Conservation (phyloP, 2,113 vertebrate species). For the Corythornis cristatus region DNA sequence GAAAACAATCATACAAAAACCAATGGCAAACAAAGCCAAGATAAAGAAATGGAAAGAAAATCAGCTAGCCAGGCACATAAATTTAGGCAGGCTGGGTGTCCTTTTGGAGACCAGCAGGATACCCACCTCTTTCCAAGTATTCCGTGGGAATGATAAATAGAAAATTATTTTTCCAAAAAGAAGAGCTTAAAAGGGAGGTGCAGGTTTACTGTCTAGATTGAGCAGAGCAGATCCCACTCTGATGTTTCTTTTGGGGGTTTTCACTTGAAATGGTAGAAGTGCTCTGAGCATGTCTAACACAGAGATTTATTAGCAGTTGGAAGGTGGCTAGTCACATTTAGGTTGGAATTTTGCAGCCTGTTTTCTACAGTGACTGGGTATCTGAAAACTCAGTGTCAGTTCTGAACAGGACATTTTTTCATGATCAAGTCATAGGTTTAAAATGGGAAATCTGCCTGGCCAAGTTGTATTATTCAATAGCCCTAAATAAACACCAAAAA, state of each 20-base stretch:
- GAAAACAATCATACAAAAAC: not conserved
- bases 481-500: not conserved
- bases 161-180: not conserved
- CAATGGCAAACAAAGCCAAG: not conserved
- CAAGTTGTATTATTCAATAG: not conserved
- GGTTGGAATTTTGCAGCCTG: not conserved
- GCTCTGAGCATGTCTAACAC: not conserved
- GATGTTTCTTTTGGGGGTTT: not conserved
- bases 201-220: not conserved
- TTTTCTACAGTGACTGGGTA: not conserved
- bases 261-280: not conserved
- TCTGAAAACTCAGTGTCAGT: not conserved
- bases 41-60: not conserved
- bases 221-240: not conserved
- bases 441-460: not conserved
- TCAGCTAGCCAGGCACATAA: not conserved
- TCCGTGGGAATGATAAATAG: not conserved
- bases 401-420: constrained; percentile 39
- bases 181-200: not conserved
- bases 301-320: not conserved
- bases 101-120: not conserved
- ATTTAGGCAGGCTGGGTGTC: not conserved
- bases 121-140: not conserved
- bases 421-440: constrained; percentile 12
- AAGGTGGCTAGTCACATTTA: not conserved